A percentile compares a stretch with the other conserved stretches of the same genome.
These are phyloP conservation scores for Acanthoscelides obtectus DNA, from an alignment of 2,888 invertebrate genomes.

Conservation along the genomic window DNA sequence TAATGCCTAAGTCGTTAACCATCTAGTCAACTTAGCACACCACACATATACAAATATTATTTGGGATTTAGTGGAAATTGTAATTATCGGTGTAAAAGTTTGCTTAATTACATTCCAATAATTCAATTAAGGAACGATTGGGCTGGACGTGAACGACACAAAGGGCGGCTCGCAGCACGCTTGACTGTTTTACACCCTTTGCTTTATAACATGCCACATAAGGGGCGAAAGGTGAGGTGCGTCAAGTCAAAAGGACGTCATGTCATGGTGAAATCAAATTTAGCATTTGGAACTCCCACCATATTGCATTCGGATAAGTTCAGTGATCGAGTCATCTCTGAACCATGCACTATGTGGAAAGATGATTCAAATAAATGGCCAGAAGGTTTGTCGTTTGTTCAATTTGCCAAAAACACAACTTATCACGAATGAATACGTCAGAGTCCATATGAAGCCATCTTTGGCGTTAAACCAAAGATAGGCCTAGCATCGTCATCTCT, in stretches of 20 bases:
- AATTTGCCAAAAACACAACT: too few relatives aligned
- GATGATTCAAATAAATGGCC: too few relatives aligned
- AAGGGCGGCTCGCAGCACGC: background rate
- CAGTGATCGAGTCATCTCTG: too few relatives aligned
- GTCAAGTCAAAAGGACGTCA: background rate
- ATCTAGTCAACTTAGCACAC: too few relatives aligned
- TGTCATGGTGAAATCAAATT: background rate
- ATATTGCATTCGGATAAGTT: too few relatives aligned
- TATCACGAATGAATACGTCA: too few relatives aligned
- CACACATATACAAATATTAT: background rate
- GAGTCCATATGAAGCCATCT: too few relatives aligned
- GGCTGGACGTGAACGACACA: background rate
- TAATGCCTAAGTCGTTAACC: too few relatives aligned
- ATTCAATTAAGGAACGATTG: background rate
- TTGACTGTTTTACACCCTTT: background rate
- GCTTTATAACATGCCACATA: background rate
- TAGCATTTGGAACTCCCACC: too few relatives aligned
- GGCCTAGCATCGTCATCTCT: conserved; percentile 26
- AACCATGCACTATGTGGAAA: too few relatives aligned
- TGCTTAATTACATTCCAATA: background rate
- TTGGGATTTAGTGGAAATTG: background rate
- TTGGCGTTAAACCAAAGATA: conserved; percentile 29
- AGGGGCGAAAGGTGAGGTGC: background rate
- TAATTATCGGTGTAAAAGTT: background rate
- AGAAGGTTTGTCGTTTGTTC: too few relatives aligned